Base-by-base conservation (phyloP, 2,797 vertebrate genomes). In the Sebastes paucispinis region DNA sequence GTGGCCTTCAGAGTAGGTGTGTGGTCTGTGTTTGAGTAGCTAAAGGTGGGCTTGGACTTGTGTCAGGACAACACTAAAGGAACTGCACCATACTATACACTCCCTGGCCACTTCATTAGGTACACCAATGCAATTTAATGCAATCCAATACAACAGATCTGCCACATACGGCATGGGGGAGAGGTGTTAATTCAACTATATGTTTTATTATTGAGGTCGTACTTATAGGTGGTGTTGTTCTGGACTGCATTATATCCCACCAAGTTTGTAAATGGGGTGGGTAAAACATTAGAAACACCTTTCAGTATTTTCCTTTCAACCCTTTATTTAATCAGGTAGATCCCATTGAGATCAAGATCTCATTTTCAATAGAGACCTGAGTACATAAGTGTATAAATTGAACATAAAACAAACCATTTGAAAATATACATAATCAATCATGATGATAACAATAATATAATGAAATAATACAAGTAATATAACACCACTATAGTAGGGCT, bases 1-100 rank as follows among this genome's bases (percentile, higher is more conserved):
- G 89, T 96, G 91, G 96, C 98, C 81, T 99, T 99, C 95, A 97
- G 98, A 97, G 95, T 99, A 85, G 98, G 98, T 99, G 92, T 96
- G 98, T 97, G 95, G 14, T 64, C 63, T 14, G 63, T n/a, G 95
- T 50, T 71, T 29, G 8, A 31, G 6, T 22, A 36, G 11, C 18
- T 66, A 11, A 47, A 14, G 94, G 74, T 69, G 32, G 43, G 43
- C 31, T 36, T 50, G n/a, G 22, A 1, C 3, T 14, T 66, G 20
- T 32, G 14, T 10, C n/a, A 18, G 34, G 20, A 54, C 50, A 34
- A 27, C 18, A 31, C 5, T 14, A 64, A 34, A 22, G n/a, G 5
- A 69, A 3, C 16, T 65, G 31, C 32, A 20, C 29, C 2, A 24
- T 4, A 32, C 25, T 47, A 16, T 18, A 39, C 43, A 24, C 27